Percentiles rank a stretch among this genome's conserved stretches.
These are phyloP conservation scores for Piaya cayana DNA, from an alignment of 2,113 vertebrate species.

Conservation along the genomic window DNA sequence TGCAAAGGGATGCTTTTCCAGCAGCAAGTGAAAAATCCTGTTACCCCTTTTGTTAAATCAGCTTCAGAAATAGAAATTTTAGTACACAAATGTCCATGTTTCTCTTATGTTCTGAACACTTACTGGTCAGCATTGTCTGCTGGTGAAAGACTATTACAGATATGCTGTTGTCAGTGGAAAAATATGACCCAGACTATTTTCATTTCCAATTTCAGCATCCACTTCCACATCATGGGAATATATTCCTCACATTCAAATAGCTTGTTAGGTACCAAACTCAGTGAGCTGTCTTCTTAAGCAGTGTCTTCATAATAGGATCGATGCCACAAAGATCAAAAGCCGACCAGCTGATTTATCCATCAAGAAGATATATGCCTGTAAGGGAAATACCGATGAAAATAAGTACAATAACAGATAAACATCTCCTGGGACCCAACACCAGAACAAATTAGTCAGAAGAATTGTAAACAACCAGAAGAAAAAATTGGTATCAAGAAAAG, in stretches of 20 bases:
- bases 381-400: background rate
- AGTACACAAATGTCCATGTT: background rate
- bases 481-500: background rate
- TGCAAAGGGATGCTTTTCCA: background rate
- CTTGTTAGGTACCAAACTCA: background rate
- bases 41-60: background rate
- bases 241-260: background rate
- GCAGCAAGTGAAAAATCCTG: background rate
- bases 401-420: background rate
- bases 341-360: background rate
- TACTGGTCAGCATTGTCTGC: fast-evolving
- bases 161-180: background rate
- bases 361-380: background rate
- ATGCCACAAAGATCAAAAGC: background rate
- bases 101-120: background rate
- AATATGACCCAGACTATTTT: background rate
- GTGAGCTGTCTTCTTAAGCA: background rate
- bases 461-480: background rate
- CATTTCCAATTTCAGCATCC: background rate
- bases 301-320: background rate
- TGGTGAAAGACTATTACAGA: background rate
- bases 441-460: background rate
- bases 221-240: background rate
- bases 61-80: background rate
- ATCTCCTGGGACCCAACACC: background rate